Evolutionary conservation across 2,888 invertebrate genomes (phyloP), one percentile per base, ranked within the genome.

Genomic region (Byasa hedistus): DNA sequence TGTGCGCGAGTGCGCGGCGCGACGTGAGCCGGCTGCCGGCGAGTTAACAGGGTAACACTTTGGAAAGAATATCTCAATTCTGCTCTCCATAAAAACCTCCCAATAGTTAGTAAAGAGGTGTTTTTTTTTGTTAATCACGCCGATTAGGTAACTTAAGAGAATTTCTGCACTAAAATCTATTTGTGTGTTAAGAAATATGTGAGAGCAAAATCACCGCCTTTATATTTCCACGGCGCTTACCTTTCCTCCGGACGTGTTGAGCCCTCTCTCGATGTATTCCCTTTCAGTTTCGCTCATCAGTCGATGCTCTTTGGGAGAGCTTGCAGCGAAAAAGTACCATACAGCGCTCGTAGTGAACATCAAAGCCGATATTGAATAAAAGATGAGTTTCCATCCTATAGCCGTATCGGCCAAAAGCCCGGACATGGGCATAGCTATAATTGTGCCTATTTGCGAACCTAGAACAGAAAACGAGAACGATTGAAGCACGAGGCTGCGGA

Each of bases 351-450:
- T 94, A 0, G 91, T 0, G n/a, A 94, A 82, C 65, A 94, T 91
- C 0, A 93, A 75, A 0, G 80, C 87, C 0, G 94, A 94, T 54
- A 94, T 93, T 0, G 91, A 77, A 76, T 95, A 95, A 79, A 95
- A 95, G 24, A 95, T 93, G 66, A 94, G 91, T 51, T 94, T 94
- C 95, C 95, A 95, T 1, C 95, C 95, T 52, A 91, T 75, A 0
- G 70, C 76, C 0, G 89, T 88, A 1, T 85, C 93, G 0, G 95
- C 93, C 4, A 96, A 82, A 0, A 91, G 62, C 0, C 96, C 96
- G 1, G 95, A 94, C 52, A 94, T 80, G 0, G 95, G 94, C 87
- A 96, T 89, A 0, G 94, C 93, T 23, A 96, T 81, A 0, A 95
- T 94, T 0, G 94, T 94, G 0, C 96, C 96, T 8, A 95, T 84